Conservation (phyloP, 1,140 invertebrate genomes). For the Caerostris extrusa region DNA sequence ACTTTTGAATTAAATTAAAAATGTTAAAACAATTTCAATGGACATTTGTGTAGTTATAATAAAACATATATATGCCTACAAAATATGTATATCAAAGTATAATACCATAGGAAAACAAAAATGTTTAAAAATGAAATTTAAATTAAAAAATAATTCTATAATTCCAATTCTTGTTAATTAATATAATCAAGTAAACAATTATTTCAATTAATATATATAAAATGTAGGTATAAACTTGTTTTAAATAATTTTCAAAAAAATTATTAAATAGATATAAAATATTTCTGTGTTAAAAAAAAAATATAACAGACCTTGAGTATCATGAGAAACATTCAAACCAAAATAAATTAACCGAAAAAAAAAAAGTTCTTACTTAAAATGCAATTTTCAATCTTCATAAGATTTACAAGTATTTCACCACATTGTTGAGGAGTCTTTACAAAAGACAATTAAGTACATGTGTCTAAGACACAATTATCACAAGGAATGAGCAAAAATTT, state of each 20-base stretch:
- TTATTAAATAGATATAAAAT: background rate
- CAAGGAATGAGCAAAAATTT: constrained; percentile 73
- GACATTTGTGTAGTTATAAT: too few species aligned
- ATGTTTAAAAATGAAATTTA: too few species aligned
- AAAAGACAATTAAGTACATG: constrained; percentile 73
- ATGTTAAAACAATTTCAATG: background rate
- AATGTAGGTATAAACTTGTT: too few species aligned
- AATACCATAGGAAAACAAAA: too few species aligned
- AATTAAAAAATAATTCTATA: too few species aligned
- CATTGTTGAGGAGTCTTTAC: constrained; percentile 54
- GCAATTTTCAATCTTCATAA: background rate
- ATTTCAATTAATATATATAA: too few species aligned
- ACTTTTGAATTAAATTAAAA: background rate
- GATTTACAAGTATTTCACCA: constrained; percentile 23
- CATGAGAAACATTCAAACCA: background rate
- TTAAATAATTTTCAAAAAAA: background rate
- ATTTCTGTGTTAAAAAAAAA: background rate
- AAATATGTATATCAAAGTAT: too few species aligned
- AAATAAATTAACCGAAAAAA: background rate
- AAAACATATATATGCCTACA: too few species aligned
- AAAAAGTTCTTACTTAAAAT: constrained; percentile 6
- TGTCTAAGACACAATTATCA: constrained; percentile 74
- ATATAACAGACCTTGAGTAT: background rate
- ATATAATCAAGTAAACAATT: too few species aligned
- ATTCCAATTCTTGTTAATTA: too few species aligned